These are phyloP conservation scores for Tenthredo notha DNA, from an alignment of 2,888 invertebrate species.

Conservation along the genomic window DNA sequence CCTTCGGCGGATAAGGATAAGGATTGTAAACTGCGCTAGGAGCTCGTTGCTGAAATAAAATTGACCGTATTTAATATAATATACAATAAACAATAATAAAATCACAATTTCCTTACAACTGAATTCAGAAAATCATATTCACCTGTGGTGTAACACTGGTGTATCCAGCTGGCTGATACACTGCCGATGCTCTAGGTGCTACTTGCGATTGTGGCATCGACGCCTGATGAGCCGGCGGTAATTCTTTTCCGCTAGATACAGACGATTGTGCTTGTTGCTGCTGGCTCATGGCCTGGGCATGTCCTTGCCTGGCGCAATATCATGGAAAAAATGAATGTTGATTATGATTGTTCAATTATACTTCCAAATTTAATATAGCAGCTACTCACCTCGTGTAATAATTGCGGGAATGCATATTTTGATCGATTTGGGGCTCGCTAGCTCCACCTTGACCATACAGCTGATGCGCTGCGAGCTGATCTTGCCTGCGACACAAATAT, in stretches of 20 bases:
- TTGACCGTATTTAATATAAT: not conserved
- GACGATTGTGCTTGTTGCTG: constrained; percentile 70
- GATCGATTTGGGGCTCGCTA: constrained; percentile 72
- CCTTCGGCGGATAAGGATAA: constrained; percentile 71
- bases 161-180: constrained; percentile 72
- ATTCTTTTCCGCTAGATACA: constrained; percentile 70
- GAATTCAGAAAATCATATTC: constrained; percentile 42
- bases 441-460: constrained; percentile 73
- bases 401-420: constrained; percentile 75
- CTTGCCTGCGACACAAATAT: constrained; percentile 68
- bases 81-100: not conserved
- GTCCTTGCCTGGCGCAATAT: constrained; percentile 69
- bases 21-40: constrained; percentile 68
- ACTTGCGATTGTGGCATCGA: constrained; percentile 75
- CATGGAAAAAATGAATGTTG: not conserved
- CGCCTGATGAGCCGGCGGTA: constrained; percentile 76
- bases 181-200: constrained; percentile 68
- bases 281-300: constrained; percentile 71
- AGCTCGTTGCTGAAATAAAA: constrained; percentile 62
- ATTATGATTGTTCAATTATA: not conserved
- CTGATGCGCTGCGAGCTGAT: constrained; percentile 74
- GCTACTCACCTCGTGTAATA: constrained; percentile 68
- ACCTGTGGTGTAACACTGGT: constrained; percentile 73
- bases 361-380: not conserved
- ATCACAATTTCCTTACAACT: not conserved